Conservation (phyloP, 1,140 invertebrate genomes). For the Lasaia peninsularis region DNA sequence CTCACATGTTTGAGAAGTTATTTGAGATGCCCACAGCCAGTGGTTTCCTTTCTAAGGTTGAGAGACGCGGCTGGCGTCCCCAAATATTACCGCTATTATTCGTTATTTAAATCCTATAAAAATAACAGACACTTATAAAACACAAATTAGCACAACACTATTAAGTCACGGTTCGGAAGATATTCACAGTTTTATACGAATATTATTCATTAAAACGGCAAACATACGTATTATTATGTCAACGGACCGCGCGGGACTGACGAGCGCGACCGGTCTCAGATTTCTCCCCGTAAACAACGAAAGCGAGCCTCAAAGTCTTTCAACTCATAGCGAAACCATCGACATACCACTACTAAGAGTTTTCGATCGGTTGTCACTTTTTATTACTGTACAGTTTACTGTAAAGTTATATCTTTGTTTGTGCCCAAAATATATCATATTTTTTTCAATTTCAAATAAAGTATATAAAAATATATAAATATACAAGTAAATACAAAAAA, state of each 20-base stretch:
- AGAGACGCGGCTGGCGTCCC: conserved; percentile 33
- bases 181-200: conserved; percentile 18
- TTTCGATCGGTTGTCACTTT: conserved; percentile 27
- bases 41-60: conserved; percentile 31
- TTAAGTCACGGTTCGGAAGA: conserved; percentile 9
- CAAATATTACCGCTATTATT: conserved; percentile 48
- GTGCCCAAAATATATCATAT: too few species aligned
- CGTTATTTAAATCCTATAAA: conserved; percentile 27
- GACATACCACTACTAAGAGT: conserved; percentile 33
- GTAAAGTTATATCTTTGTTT: too few species aligned
- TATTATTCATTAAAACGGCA: conserved; percentile 15
- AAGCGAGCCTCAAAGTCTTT: conserved; percentile 69
- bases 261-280: conserved; percentile 54
- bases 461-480: too few species aligned
- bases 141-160: conserved; percentile 44
- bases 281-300: conserved; percentile 74
- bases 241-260: conserved; percentile 51
- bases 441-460: too few species aligned
- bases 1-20: conserved; percentile 16
- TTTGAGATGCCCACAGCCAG: conserved; percentile 26
- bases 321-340: conserved; percentile 55
- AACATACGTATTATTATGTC: conserved; percentile 24
- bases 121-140: conserved; percentile 44
- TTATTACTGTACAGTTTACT: not conserved
- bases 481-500: too few species aligned